Percentiles rank a stretch among this genome's conserved stretches.
Conservation (phyloP, 64 coral and sea anemone genomes). For the Montipora capricornis region DNA sequence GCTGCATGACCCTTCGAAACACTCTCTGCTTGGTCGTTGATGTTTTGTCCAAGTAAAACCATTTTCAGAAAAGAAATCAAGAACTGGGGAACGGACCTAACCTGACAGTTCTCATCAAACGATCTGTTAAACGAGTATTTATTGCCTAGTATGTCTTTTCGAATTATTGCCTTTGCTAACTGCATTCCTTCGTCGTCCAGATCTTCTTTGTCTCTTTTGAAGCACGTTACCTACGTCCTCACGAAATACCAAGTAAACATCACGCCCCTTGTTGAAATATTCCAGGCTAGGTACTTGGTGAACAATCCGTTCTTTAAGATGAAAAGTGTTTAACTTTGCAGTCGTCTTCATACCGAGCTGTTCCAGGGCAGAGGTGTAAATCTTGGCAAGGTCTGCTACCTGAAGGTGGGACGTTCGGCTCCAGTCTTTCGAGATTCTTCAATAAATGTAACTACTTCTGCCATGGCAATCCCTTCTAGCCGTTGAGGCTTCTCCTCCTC, state of each 20-base stretch:
- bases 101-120: conserved; percentile 62
- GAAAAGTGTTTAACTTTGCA: not conserved
- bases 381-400: conserved; percentile 48
- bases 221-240: conserved; percentile 31
- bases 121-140: conserved; percentile 59
- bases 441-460: conserved; percentile 11
- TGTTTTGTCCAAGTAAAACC: conserved; percentile 33
- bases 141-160: conserved; percentile 1
- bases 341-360: conserved; percentile 12
- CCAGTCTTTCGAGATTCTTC: conserved; percentile 7
- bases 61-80: conserved; percentile 46
- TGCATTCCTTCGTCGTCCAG: conserved; percentile 42
- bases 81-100: conserved; percentile 27
- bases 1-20: conserved; percentile 9
- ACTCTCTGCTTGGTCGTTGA: conserved; percentile 8
- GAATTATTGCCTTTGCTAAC: conserved; percentile 61
- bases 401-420: not conserved
- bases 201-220: conserved; percentile 46
- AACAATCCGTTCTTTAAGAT: conserved; percentile 45
- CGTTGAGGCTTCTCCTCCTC: not conserved
- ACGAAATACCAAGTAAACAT: conserved; percentile 35
- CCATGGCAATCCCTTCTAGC: conserved; percentile 10
- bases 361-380: conserved; percentile 33
- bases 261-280: conserved; percentile 44
- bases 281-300: conserved; percentile 40